phyloP scores from a whole-genome alignment of 1,140 invertebrate species.

The Caligus rogercresseyi region DNA sequence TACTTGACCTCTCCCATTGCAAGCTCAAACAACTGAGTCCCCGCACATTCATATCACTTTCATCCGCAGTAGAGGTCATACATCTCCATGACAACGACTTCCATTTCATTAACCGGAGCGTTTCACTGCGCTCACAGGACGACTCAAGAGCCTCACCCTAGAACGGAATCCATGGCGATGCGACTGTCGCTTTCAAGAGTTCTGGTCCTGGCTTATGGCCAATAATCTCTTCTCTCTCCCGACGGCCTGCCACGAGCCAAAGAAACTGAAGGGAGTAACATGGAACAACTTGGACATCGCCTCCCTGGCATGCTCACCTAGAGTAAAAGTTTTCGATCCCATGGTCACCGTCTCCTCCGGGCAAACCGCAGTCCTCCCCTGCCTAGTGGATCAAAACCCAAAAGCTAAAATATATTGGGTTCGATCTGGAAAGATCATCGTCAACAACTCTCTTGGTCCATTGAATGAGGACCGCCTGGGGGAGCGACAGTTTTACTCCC shows the following conservation, averaged over 20 bases:
- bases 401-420: constrained; percentile 28
- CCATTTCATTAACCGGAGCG: constrained; percentile 40
- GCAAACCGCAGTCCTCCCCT: constrained; percentile 53
- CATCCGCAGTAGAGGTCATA: constrained; percentile 42
- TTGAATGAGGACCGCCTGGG: neutral
- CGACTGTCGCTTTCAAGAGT: constrained; percentile 58
- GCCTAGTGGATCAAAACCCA: constrained; percentile 56
- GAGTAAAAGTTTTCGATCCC: constrained; percentile 34
- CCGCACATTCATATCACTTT: constrained; percentile 41
- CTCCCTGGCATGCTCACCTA: constrained; percentile 52
- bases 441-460: neutral
- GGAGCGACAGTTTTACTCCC: neutral
- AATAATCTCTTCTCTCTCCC: constrained; percentile 47
- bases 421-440: constrained; percentile 1
- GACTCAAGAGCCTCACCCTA: constrained; percentile 54
- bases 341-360: constrained; percentile 48
- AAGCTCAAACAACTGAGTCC: constrained; percentile 33
- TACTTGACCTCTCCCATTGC: constrained; percentile 53
- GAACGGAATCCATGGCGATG: constrained; percentile 70
- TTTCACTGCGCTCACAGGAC: constrained; percentile 43
- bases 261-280: constrained; percentile 34
- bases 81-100: constrained; percentile 48
- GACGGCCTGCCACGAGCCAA: constrained; percentile 41
- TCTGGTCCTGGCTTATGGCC: constrained; percentile 55
- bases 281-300: constrained; percentile 46